phyloP scores from a whole-genome alignment of 2,888 invertebrate genomes.

The Salticus scenicus region DNA sequence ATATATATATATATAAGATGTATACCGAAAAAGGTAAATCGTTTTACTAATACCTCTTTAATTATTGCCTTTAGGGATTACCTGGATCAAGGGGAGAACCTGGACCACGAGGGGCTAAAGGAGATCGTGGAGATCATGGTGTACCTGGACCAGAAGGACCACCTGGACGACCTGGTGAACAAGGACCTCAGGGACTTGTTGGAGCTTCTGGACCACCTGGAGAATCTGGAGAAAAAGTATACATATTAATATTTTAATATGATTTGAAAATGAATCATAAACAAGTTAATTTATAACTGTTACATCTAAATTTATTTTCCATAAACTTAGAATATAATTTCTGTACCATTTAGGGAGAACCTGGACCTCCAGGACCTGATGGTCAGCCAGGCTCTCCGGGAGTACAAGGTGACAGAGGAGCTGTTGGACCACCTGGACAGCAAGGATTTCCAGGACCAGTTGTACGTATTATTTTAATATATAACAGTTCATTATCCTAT shows the following conservation, averaged over 20 bases:
- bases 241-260: background rate
- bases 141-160: slow-evolving; percentile 86
- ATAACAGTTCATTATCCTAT: no score
- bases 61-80: slow-evolving; percentile 79
- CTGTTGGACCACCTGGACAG: slow-evolving; percentile 82
- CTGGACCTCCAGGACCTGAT: slow-evolving; percentile 61
- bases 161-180: slow-evolving; percentile 74
- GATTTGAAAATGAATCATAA: background rate
- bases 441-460: slow-evolving; percentile 70
- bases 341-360: slow-evolving; percentile 46
- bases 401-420: slow-evolving; percentile 84
- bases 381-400: slow-evolving; percentile 79
- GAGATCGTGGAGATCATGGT: slow-evolving; percentile 84
- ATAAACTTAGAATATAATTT: no score
- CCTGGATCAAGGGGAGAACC: slow-evolving; percentile 83
- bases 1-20: no score
- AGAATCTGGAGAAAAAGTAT: slow-evolving; percentile 78
- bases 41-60: no score
- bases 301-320: no score
- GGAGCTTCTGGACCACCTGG: slow-evolving; percentile 82
- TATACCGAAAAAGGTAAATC: no score
- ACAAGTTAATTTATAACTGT: no score
- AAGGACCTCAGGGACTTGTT: slow-evolving; percentile 74
- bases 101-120: slow-evolving; percentile 84
- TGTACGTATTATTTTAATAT: no score